These are phyloP conservation scores for Megaleporinus macrocephalus DNA, from an alignment of 2,113 vertebrate genomes.

Conservation along the genomic window DNA sequence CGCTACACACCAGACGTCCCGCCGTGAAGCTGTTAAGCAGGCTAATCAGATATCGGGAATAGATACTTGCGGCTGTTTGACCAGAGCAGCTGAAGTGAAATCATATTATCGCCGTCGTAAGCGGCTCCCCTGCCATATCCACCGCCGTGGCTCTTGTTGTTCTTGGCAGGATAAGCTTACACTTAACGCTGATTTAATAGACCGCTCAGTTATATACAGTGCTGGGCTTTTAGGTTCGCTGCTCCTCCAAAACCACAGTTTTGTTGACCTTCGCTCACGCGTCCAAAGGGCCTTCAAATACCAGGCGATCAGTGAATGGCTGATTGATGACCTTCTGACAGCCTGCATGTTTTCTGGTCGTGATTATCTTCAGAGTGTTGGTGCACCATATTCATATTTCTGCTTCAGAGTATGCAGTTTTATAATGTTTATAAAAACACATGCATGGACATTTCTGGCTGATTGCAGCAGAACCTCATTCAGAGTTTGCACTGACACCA, in stretches of 20 bases:
- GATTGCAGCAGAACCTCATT: background rate
- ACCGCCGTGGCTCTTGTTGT: background rate
- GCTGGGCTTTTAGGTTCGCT: background rate
- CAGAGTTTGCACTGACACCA: background rate
- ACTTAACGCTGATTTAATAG: background rate
- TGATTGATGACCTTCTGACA: conserved; percentile 2
- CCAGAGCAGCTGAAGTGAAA: background rate
- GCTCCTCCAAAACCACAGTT: conserved; percentile 22
- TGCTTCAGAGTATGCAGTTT: background rate
- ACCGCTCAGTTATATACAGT: background rate
- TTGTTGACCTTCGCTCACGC: background rate
- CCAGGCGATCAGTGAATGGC: background rate
- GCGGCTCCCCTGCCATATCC: no score
- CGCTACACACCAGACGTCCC: background rate
- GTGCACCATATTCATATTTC: conserved; percentile 2
- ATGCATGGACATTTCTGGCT: background rate
- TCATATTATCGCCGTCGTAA: background rate
- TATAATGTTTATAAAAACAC: background rate
- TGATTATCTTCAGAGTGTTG: background rate
- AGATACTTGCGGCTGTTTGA: background rate
- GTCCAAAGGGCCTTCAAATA: background rate
- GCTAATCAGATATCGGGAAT: conserved; percentile 2
- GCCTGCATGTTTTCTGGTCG: background rate
- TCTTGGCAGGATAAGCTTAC: background rate
- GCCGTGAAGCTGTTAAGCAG: background rate